phyloP scores from a whole-genome alignment of 2,888 invertebrate genomes.

The Crepidodera aurea region DNA sequence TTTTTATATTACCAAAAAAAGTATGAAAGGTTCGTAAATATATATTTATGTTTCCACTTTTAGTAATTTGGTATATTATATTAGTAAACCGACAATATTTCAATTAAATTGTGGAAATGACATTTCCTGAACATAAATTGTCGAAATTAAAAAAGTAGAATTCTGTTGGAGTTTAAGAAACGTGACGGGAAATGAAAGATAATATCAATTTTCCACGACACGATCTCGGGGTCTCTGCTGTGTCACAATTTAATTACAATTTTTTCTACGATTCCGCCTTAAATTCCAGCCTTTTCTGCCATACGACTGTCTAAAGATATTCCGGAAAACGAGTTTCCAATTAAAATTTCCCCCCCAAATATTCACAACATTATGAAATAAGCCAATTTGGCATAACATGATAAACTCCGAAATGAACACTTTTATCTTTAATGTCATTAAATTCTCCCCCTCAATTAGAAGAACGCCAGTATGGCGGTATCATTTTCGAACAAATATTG shows the following conservation, averaged over 20 bases:
- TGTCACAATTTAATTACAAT: slow-evolving; percentile 17
- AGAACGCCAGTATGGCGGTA: slow-evolving; percentile 34
- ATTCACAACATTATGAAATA: slow-evolving; percentile 33
- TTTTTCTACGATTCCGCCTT: neutral
- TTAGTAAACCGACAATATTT: too few species aligned
- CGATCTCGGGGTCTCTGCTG: neutral
- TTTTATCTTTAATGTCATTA: slow-evolving; percentile 42
- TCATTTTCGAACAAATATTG: slow-evolving; percentile 42
- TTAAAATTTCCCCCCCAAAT: slow-evolving; percentile 19
- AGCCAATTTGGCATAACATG: slow-evolving; percentile 38
- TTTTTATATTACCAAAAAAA: too few species aligned
- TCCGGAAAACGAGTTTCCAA: slow-evolving; percentile 17
- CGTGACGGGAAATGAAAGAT: slow-evolving; percentile 5
- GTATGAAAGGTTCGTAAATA: too few species aligned
- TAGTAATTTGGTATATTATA: too few species aligned
- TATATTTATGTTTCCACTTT: too few species aligned
- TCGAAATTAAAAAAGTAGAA: neutral
- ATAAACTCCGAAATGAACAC: slow-evolving; percentile 40
- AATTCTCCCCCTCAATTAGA: slow-evolving; percentile 36
- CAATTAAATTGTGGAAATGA: neutral
- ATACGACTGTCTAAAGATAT: slow-evolving; percentile 15
- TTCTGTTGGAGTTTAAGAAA: neutral
- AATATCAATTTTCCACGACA: slow-evolving; percentile 13
- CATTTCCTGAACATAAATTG: neutral
- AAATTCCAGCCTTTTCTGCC: neutral